Base-by-base conservation (phyloP, 2,888 invertebrate species). In the Tinea semifulvella region DNA sequence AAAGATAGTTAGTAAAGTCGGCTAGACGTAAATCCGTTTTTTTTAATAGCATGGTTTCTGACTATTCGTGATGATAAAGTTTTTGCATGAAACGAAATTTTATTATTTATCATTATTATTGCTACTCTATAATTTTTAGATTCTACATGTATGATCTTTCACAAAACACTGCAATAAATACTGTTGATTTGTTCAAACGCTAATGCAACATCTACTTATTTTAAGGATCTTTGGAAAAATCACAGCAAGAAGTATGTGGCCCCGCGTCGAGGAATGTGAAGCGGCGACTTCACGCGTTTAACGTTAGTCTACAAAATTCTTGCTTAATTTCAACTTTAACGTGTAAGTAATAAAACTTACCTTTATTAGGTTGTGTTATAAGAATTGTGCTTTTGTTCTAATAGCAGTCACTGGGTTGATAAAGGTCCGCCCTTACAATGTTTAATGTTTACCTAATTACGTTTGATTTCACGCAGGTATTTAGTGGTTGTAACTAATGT, bases 331-430 rank as follows among this genome's bases (percentile, higher is more conserved):
- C 6, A 36, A 36, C 36, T 36, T 14, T 36, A 36, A 4, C 18
- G 7, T n/a, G 10, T 36, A n/a, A 18, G 36, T 6, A 36, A 22
- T 2, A 36, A 36, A 18, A 36, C 18, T 18, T 7, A 36, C n/a
- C n/a, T 36, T 36, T 36, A 3, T 5, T 4, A 36, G 18, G n/a
- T 2, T 18, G 36, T 18, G 18, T 36, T 18, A 18, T 36, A 17
- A 10, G 16, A 18, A 36, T 14, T 18, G 36, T 36, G 18, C 14
- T 17, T 36, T 36, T 28, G 31, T 31, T 4, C 68, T 79, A 79
- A 80, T 80, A 80, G 67, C 77, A 79, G 79, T 80, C 79, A 80
- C 66, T 67, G 69, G 69, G 68, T 79, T 80, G 79, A 80, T 75
- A 75, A 71, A 76, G 79, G 79, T 80, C 65, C 50, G 52, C 53